phyloP scores from a whole-genome alignment of 2,797 vertebrate species.

The Tadarida brasiliensis region DNA sequence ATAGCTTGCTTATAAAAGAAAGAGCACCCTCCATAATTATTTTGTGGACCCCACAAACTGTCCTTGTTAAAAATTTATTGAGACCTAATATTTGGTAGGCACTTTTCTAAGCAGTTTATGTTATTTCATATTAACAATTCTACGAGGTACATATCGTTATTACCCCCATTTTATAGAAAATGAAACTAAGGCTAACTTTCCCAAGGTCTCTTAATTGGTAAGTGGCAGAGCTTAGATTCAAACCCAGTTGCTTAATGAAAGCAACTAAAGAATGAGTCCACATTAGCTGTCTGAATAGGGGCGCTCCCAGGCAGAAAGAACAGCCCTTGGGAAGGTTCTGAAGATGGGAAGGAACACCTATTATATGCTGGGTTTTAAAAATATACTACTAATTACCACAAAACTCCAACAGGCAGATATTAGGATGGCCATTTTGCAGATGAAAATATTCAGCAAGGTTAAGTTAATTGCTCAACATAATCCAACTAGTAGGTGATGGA shows the following conservation, averaged over 20 bases:
- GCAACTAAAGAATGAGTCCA: background rate
- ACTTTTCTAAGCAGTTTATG: background rate
- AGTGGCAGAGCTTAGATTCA: background rate
- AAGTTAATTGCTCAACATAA: conserved; percentile 45
- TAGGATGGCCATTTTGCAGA: background rate
- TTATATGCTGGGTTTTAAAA: background rate
- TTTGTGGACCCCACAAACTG: background rate
- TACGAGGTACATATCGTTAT: background rate
- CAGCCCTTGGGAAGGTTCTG: background rate
- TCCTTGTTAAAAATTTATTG: background rate
- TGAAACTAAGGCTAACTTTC: conserved; percentile 20
- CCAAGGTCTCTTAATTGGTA: background rate
- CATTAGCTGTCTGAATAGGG: background rate
- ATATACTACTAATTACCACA: background rate
- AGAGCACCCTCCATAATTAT: background rate
- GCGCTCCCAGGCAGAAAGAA: background rate
- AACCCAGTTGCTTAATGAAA: background rate
- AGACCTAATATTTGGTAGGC: background rate
- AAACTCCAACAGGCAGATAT: background rate
- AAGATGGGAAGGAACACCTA: background rate
- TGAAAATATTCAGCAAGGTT: conserved; percentile 21
- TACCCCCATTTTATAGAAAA: background rate
- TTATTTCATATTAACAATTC: conserved; percentile 33
- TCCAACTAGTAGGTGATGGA: background rate
- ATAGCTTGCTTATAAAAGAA: background rate